These are phyloP conservation scores for Orbicella faveolata DNA, from an alignment of 64 coral and sea anemone genomes.

Conservation along the genomic window DNA sequence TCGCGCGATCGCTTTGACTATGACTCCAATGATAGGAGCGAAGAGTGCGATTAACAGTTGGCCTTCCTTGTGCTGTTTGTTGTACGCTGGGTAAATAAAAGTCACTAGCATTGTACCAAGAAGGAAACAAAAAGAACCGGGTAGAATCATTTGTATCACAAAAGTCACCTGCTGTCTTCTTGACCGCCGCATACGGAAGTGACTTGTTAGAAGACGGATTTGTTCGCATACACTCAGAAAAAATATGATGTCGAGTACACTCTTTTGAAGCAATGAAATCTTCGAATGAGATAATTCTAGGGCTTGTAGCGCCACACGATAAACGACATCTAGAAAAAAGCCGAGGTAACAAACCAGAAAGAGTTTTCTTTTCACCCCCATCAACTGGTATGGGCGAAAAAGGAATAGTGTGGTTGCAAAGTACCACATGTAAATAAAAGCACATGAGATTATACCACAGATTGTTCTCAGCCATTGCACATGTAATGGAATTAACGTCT, in stretches of 20 bases:
- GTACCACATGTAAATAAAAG: neutral
- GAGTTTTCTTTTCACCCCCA: neutral
- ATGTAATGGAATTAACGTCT: neutral
- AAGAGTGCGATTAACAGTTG: neutral
- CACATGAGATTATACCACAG: neutral
- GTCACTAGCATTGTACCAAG: neutral
- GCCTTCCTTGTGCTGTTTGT: neutral
- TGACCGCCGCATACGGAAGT: neutral
- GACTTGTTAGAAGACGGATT: neutral
- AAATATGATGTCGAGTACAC: neutral
- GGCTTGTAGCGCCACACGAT: neutral
- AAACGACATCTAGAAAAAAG: neutral
- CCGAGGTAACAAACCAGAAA: neutral
- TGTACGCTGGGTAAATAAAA: neutral
- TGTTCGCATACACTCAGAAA: neutral
- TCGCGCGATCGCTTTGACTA: too few relatives aligned
- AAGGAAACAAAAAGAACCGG: neutral
- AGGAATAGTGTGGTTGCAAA: neutral
- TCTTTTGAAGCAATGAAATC: neutral
- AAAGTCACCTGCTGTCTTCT: neutral
- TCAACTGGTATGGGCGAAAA: neutral
- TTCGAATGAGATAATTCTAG: neutral
- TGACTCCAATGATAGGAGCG: neutral
- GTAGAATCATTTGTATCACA: neutral
- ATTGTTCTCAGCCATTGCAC: neutral